Conservation (phyloP, 2,888 invertebrate species). For the Hartigia nigra region DNA sequence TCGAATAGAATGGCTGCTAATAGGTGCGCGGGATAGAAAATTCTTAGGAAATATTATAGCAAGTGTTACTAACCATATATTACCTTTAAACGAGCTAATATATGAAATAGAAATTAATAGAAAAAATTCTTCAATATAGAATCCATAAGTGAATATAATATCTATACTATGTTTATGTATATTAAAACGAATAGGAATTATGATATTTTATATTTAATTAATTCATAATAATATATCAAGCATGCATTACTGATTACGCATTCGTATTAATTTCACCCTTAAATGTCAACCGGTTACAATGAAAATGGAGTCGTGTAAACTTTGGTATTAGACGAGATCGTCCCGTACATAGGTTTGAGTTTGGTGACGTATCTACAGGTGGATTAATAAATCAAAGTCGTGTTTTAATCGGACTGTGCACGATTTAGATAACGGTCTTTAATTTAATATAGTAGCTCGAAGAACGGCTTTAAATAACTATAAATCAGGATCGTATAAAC, state of each 20-base stretch:
- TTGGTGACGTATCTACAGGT: neutral
- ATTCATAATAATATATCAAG: neutral
- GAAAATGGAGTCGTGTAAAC: neutral
- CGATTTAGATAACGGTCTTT: constrained; percentile 29
- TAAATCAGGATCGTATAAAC: constrained; percentile 29
- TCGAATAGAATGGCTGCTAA: neutral
- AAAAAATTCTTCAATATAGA: neutral
- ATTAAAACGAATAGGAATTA: neutral
- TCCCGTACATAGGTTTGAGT: neutral
- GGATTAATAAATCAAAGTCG: constrained; percentile 16
- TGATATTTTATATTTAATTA: neutral
- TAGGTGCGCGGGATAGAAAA: neutral
- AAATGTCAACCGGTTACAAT: neutral
- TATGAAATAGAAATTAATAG: neutral
- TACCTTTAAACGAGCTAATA: neutral
- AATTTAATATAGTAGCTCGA: constrained; percentile 38
- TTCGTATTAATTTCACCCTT: neutral
- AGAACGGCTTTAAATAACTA: constrained; percentile 23
- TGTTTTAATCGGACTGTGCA: neutral
- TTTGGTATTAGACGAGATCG: neutral
- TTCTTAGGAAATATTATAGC: neutral
- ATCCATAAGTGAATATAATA: neutral
- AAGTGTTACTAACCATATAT: neutral
- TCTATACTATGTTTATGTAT: neutral
- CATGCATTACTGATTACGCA: neutral